Conservation (phyloP, 2,888 invertebrate species). For the Drosophila formosana region DNA sequence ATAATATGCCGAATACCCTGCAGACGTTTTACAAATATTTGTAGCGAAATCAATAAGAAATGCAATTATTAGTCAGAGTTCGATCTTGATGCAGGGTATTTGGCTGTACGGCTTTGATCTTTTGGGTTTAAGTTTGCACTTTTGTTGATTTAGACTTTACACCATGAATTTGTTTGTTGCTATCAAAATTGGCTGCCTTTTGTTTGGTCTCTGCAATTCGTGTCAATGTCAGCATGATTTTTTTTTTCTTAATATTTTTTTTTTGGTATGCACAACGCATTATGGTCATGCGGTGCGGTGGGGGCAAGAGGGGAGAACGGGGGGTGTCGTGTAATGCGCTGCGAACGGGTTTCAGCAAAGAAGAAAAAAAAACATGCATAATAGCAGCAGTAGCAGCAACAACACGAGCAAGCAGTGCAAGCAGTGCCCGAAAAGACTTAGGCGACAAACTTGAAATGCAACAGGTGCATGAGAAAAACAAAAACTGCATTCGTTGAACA, state of each 20-base stretch:
- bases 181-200: conserved; percentile 49
- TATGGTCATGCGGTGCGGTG: neutral
- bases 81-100: conserved; percentile 21
- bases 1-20: conserved; percentile 3
- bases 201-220: conserved; percentile 66
- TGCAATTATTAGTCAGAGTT: too few relatives aligned
- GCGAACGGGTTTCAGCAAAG: conserved; percentile 56
- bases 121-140: conserved; percentile 49
- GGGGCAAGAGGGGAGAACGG: neutral
- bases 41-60: too few relatives aligned
- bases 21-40: neutral
- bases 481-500: neutral
- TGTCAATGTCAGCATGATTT: conserved; percentile 78
- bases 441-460: conserved; percentile 55
- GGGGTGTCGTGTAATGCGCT: conserved; percentile 28
- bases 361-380: conserved; percentile 52
- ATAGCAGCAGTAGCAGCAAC: conserved; percentile 38
- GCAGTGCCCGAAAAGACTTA: conserved; percentile 62
- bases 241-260: conserved; percentile 49
- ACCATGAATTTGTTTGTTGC: conserved; percentile 38
- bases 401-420: conserved; percentile 38
- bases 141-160: conserved; percentile 60
- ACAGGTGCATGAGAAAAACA: conserved; percentile 32
- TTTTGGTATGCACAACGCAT: conserved; percentile 31
- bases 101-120: conserved; percentile 11